phyloP scores from a whole-genome alignment of 2,113 vertebrate species.

The Ceuthmochares aereus region DNA sequence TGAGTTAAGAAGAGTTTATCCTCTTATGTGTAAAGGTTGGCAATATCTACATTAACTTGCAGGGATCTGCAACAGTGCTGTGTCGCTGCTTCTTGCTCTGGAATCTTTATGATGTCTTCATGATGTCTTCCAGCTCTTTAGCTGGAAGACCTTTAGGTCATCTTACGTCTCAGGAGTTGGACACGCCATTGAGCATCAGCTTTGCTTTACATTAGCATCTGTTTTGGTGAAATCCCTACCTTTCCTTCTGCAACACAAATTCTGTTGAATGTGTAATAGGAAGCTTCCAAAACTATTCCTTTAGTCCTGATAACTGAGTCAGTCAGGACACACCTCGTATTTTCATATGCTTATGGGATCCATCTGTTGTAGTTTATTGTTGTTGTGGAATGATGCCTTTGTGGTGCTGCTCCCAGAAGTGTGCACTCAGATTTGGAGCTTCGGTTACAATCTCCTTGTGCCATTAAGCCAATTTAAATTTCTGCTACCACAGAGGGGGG shows the following conservation, averaged over 20 bases:
- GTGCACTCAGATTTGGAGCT: background rate
- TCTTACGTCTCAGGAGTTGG: background rate
- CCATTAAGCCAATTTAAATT: background rate
- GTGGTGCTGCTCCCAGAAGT: background rate
- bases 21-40: background rate
- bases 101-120: background rate
- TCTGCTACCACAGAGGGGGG: background rate
- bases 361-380: background rate
- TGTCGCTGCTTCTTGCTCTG: background rate
- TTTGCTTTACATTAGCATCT: background rate
- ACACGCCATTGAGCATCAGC: background rate
- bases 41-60: background rate
- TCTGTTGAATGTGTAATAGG: background rate
- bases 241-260: background rate
- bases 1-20: background rate
- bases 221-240: background rate
- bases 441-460: background rate
- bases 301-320: background rate
- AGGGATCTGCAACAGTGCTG: background rate
- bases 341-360: slow-evolving; percentile 14
- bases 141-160: background rate
- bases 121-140: background rate
- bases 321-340: background rate
- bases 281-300: background rate
- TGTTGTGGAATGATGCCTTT: background rate